Percentiles rank a stretch among this genome's conserved stretches.
These are phyloP conservation scores for Tachuris rubrigastra DNA, from an alignment of 2,113 vertebrate species.

Conservation along the genomic window DNA sequence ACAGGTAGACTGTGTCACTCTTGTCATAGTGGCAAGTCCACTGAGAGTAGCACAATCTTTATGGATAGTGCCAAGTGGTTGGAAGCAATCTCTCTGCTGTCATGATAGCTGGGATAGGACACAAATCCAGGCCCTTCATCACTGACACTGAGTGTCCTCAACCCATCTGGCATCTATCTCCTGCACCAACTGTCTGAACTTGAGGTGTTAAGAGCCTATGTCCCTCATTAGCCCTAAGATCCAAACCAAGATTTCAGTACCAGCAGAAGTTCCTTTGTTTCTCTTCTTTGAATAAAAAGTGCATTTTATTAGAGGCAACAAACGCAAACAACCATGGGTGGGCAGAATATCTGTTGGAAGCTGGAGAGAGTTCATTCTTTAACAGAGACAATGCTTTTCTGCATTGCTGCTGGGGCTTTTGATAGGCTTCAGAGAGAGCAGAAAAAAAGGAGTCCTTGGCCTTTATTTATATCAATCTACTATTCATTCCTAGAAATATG, in stretches of 20 bases:
- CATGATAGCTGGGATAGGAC: neutral
- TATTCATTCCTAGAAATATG: neutral
- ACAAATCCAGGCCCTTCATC: neutral
- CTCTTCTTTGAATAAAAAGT: slow-evolving; percentile 6
- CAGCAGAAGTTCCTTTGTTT: slow-evolving; percentile 9
- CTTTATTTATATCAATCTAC: neutral
- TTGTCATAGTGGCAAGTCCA: neutral
- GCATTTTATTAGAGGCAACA: neutral
- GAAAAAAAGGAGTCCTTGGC: neutral
- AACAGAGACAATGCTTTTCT: neutral
- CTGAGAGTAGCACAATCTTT: neutral
- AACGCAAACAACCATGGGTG: neutral
- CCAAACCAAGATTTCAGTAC: slow-evolving; percentile 6
- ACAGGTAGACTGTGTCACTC: neutral
- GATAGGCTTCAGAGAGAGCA: neutral
- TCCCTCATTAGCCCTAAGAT: neutral
- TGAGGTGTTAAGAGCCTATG: slow-evolving; percentile 5
- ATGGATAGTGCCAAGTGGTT: neutral
- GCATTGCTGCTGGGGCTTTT: neutral
- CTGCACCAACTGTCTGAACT: neutral
- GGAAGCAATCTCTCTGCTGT: neutral
- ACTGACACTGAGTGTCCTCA: neutral
- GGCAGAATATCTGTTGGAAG: neutral
- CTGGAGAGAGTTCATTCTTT: neutral
- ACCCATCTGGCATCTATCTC: neutral